Percentiles rank a stretch among this genome's conserved stretches.
Evolutionary conservation across 1,140 invertebrate species (phyloP).

Genomic region (Aphelinus certus): DNA sequence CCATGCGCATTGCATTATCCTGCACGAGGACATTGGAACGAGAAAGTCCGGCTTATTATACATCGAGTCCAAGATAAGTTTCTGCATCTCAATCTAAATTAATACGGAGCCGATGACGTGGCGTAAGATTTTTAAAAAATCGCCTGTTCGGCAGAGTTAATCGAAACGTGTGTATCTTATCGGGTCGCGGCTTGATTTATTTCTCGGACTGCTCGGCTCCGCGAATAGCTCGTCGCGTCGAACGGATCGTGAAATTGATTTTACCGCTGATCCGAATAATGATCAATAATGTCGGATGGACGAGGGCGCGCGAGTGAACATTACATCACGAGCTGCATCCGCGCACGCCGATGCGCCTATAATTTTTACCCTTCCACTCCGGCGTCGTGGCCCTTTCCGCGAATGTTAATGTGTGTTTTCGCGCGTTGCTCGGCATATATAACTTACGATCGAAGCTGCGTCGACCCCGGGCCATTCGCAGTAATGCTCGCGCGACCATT

Average conservation of each 20-base stretch:
- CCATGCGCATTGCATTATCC: neutral
- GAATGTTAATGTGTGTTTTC: too few relatives aligned
- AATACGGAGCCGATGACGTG: neutral
- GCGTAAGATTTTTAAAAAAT: slow-evolving; percentile 17
- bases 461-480: too few relatives aligned
- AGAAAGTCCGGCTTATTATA: neutral
- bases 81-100: slow-evolving; percentile 4
- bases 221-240: slow-evolving; percentile 3
- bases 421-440: too few relatives aligned
- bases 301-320: too few relatives aligned
- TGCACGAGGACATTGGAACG: neutral
- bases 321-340: too few relatives aligned
- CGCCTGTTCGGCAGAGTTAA: slow-evolving; percentile 1
- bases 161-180: slow-evolving; percentile 5
- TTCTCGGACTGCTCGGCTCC: neutral
- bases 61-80: neutral
- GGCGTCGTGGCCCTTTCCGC: too few relatives aligned
- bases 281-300: neutral
- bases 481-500: too few relatives aligned
- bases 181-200: slow-evolving; percentile 10
- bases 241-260: slow-evolving; percentile 17
- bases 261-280: slow-evolving; percentile 1
- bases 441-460: too few relatives aligned
- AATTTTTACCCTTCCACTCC: too few relatives aligned
- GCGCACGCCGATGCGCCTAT: too few relatives aligned